Evolutionary conservation across 1,140 invertebrate genomes (phyloP).

Genomic region (Drosophila micromelanica): DNA sequence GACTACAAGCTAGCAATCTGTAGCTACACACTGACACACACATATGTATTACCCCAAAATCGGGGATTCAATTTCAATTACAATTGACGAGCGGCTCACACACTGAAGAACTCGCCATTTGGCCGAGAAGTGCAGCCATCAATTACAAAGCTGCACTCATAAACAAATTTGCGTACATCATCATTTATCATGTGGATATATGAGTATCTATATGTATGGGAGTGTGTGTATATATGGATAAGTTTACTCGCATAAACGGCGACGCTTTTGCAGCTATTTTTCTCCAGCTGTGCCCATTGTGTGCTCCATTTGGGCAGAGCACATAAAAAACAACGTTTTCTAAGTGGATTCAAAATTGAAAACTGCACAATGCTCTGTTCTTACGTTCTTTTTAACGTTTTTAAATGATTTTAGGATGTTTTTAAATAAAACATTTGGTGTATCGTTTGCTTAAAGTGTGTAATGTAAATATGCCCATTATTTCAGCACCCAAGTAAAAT

Average conservation of each 20-base stretch:
- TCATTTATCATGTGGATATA: constrained; percentile 61
- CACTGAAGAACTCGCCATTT: neutral
- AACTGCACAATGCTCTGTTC: neutral
- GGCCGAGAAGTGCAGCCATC: constrained; percentile 43
- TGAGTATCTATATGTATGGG: neutral
- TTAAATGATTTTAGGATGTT: no score
- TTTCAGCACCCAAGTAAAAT: neutral
- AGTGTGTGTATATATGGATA: neutral
- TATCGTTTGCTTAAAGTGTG: no score
- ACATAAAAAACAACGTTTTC: constrained; percentile 55
- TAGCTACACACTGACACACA: neutral
- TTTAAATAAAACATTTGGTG: no score
- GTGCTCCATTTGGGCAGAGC: constrained; percentile 42
- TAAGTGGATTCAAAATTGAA: neutral
- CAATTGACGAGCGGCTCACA: constrained; percentile 22
- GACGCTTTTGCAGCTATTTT: constrained; percentile 3
- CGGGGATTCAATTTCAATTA: constrained; percentile 8
- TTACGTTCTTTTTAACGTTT: no score
- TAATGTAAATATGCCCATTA: neutral
- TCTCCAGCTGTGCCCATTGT: constrained; percentile 61
- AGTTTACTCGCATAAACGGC: neutral
- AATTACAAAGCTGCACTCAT: constrained; percentile 61
- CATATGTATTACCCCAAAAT: neutral
- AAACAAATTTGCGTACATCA: constrained; percentile 71
- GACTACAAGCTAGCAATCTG: constrained; percentile 23